A percentile compares a stretch with the other conserved stretches of the same genome.
These are phyloP conservation scores for Apocheima hispidaria DNA, from an alignment of 2,888 invertebrate species.

Conservation along the genomic window DNA sequence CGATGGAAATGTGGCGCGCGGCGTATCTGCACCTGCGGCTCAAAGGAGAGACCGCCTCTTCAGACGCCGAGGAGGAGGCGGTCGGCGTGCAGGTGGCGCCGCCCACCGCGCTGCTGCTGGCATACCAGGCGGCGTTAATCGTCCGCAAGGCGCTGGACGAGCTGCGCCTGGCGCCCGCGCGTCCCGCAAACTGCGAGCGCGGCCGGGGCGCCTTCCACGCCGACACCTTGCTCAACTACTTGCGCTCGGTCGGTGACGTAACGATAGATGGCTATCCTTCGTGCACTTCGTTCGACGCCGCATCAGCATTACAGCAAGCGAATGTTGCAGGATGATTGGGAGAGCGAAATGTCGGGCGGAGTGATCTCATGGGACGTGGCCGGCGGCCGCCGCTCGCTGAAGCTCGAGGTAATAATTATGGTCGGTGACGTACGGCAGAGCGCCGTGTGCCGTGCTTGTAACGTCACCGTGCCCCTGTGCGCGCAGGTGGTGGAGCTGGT, in stretches of 20 bases:
- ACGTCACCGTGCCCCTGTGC: slow-evolving; percentile 36
- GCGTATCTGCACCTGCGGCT: slow-evolving; percentile 40
- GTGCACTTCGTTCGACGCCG: not conserved
- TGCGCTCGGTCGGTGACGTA: slow-evolving; percentile 63
- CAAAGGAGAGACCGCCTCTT: too few species aligned
- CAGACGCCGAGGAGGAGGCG: slow-evolving; percentile 27
- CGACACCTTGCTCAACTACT: slow-evolving; percentile 75
- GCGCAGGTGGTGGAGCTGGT: slow-evolving; percentile 67
- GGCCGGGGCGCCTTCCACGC: slow-evolving; percentile 73
- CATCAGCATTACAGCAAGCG: not conserved
- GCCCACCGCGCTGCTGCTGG: slow-evolving; percentile 42
- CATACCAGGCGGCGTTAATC: slow-evolving; percentile 52
- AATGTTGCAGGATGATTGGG: slow-evolving; percentile 39
- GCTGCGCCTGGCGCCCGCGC: slow-evolving; percentile 52
- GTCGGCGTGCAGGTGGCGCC: slow-evolving; percentile 38
- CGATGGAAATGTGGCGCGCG: slow-evolving; percentile 49
- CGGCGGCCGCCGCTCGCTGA: slow-evolving; percentile 43
- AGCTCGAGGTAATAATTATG: slow-evolving; percentile 47
- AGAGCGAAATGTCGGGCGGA: slow-evolving; percentile 33
- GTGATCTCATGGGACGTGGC: slow-evolving; percentile 41
- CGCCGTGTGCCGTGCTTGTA: slow-evolving; percentile 50
- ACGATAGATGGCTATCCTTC: not conserved
- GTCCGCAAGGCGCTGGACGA: slow-evolving; percentile 55
- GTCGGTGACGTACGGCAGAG: not conserved
- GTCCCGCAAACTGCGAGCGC: slow-evolving; percentile 55